A percentile compares a stretch with the other conserved stretches of the same genome.
These are phyloP conservation scores for Arenicola marina DNA, from an alignment of 2,888 invertebrate genomes.

Conservation along the genomic window DNA sequence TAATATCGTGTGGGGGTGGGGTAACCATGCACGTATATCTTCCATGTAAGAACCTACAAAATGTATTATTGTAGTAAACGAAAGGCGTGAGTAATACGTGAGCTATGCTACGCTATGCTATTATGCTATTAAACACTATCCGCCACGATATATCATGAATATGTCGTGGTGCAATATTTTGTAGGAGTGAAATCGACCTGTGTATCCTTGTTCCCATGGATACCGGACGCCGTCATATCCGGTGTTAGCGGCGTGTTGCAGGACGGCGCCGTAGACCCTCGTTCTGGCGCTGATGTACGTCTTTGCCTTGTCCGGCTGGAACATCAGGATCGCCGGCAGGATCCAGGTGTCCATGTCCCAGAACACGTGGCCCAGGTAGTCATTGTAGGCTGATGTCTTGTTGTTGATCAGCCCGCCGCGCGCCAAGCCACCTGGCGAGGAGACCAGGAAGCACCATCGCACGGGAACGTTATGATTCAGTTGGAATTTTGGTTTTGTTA, in stretches of 20 bases:
- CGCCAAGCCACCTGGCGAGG: slow-evolving; percentile 37
- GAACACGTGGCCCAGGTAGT: slow-evolving; percentile 58
- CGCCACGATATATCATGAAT: no score
- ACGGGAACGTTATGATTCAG: no score
- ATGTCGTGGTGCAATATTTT: no score
- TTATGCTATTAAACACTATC: no score
- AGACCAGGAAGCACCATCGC: no score
- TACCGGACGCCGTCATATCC: slow-evolving; percentile 50
- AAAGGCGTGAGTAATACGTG: no score
- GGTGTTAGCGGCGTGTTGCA: slow-evolving; percentile 38
- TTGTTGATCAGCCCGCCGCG: slow-evolving; percentile 34
- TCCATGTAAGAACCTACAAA: no score
- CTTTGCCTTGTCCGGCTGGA: slow-evolving; percentile 46
- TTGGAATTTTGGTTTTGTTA: no score
- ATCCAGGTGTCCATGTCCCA: slow-evolving; percentile 62
- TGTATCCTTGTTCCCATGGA: slow-evolving; percentile 58
- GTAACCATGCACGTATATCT: no score
- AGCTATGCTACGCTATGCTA: no score
- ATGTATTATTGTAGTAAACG: no score
- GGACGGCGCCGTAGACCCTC: slow-evolving; percentile 42
- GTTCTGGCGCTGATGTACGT: slow-evolving; percentile 45
- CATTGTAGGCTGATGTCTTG: slow-evolving; percentile 28
- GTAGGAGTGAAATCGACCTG: slow-evolving; percentile 48
- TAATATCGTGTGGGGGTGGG: no score
- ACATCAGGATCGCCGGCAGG: slow-evolving; percentile 49